Evolutionary conservation across 2,797 vertebrate genomes (phyloP).

Genomic region (Sphenodon punctatus): DNA sequence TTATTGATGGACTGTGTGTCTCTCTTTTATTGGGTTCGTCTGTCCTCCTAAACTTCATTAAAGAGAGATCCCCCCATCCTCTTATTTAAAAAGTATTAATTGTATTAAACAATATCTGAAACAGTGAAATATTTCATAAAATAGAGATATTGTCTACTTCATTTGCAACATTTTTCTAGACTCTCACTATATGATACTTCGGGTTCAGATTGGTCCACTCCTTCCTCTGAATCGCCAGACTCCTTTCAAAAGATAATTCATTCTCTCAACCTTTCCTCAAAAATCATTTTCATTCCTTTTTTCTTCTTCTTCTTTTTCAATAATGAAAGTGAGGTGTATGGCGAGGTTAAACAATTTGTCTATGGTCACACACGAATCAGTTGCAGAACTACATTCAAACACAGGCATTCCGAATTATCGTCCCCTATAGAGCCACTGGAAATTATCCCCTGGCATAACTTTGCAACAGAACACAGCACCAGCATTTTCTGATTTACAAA

Average conservation of each 20-base stretch:
- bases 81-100: constrained; percentile 33
- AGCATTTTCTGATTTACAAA: background rate
- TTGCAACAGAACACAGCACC: background rate
- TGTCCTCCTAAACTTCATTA: no score
- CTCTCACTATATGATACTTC: no score
- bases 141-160: background rate
- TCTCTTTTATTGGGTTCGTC: constrained; percentile 50
- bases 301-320: background rate
- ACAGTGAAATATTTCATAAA: constrained; percentile 19
- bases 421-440: background rate
- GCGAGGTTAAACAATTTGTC: rapidly evolving
- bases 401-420: rapidly evolving
- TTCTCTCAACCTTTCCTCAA: background rate
- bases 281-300: background rate
- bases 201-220: background rate
- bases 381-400: background rate
- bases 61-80: constrained; percentile 11
- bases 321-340: background rate
- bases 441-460: background rate
- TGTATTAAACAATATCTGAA: constrained; percentile 13
- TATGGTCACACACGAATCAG: no score
- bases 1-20: constrained; percentile 48
- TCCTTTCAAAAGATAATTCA: background rate
- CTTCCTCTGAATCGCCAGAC: background rate
- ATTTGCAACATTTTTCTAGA: background rate